Conservation (phyloP, 2,888 invertebrate species). For the Synanthedon vespiformis region DNA sequence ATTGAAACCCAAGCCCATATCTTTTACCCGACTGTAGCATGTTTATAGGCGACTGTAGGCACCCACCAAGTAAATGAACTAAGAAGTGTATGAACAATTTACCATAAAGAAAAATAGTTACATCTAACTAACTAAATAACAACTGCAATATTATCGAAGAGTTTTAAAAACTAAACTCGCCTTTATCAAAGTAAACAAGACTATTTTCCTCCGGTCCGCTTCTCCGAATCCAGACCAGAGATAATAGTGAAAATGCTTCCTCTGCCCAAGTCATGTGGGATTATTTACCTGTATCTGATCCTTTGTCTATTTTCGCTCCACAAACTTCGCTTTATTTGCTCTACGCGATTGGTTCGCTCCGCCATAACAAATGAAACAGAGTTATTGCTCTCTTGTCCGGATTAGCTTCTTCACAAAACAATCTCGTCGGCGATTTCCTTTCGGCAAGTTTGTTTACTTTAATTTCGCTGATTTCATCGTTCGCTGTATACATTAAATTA, state of each 20-base stretch:
- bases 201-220: conserved; percentile 24
- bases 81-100: too few relatives aligned
- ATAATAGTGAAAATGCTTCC: conserved; percentile 45
- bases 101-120: too few relatives aligned
- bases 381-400: conserved; percentile 50
- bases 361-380: conserved; percentile 54
- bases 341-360: conserved; percentile 56
- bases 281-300: conserved; percentile 58
- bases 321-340: conserved; percentile 58
- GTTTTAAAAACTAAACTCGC: neutral
- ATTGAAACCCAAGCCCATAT: too few relatives aligned
- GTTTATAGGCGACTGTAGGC: too few relatives aligned
- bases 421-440: conserved; percentile 20
- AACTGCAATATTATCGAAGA: neutral
- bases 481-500: conserved; percentile 1
- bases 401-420: conserved; percentile 43
- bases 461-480: conserved; percentile 14
- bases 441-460: conserved; percentile 13
- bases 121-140: too few relatives aligned
- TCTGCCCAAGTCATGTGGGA: conserved; percentile 43
- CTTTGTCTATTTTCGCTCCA: conserved; percentile 65
- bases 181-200: conserved; percentile 20
- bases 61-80: too few relatives aligned
- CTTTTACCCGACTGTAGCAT: too few relatives aligned
- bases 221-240: conserved; percentile 28